Evolutionary conservation across 2,113 vertebrate genomes (phyloP).

Genomic region (Malurus melanocephalus): DNA sequence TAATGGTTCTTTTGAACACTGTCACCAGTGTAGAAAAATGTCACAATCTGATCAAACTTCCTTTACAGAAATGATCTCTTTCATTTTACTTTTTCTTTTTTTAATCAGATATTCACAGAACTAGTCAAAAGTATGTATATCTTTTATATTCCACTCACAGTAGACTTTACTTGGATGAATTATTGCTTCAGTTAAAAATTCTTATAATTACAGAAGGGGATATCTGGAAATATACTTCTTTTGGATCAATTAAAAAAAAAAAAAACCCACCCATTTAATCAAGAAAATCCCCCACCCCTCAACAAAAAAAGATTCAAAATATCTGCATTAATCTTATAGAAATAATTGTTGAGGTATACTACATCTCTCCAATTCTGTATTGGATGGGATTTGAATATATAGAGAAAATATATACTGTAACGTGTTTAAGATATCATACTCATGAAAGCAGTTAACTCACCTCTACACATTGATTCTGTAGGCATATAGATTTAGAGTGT

Average conservation of each 20-base stretch:
- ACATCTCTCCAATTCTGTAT: neutral
- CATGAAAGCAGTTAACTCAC: neutral
- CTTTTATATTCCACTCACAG: neutral
- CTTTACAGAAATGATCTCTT: neutral
- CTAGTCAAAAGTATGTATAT: neutral
- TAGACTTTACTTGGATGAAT: neutral
- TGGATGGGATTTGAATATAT: neutral
- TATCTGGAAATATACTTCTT: neutral
- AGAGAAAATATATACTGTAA: neutral
- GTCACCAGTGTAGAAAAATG: neutral
- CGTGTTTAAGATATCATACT: neutral
- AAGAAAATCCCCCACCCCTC: fast-evolving
- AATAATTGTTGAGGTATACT: neutral
- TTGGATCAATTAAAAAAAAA: neutral
- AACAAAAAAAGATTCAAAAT: neutral
- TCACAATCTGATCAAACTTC: neutral
- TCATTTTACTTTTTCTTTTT: neutral
- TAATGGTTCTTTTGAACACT: neutral
- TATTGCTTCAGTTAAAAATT: neutral
- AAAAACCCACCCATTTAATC: fast-evolving
- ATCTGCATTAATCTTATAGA: neutral
- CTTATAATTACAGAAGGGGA: neutral
- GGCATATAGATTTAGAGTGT: neutral
- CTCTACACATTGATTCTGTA: neutral
- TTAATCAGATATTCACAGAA: neutral